These are phyloP conservation scores for Cerastoderma edule DNA, from an alignment of 2,888 invertebrate species.

Conservation along the genomic window DNA sequence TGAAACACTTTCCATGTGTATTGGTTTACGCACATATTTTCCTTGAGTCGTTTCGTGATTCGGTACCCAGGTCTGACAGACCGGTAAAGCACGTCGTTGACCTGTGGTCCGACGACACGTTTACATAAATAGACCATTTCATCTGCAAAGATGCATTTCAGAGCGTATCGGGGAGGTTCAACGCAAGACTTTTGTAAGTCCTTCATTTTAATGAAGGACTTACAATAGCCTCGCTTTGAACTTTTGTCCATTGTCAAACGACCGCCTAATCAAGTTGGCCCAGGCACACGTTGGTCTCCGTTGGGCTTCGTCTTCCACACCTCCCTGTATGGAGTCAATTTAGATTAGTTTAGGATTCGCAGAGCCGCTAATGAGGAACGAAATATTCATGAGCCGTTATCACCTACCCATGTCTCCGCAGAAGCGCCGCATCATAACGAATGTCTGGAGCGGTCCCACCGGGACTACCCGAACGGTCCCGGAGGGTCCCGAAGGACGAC, in stretches of 20 bases:
- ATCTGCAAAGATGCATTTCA: slow-evolving; percentile 9
- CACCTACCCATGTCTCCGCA: slow-evolving; percentile 39
- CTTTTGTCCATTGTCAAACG: slow-evolving; percentile 8
- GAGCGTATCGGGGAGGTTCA: no score
- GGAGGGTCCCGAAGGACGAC: slow-evolving; percentile 32
- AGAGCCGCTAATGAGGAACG: slow-evolving; percentile 49
- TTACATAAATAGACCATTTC: slow-evolving; percentile 33
- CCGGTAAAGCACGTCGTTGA: slow-evolving; percentile 9
- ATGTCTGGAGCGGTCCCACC: slow-evolving; percentile 33
- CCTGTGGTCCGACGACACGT: slow-evolving; percentile 12
- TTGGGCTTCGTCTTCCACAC: slow-evolving; percentile 37
- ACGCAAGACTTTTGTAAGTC: no score
- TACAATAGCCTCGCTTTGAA: no score
- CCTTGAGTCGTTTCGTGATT: not conserved
- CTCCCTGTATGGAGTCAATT: slow-evolving; percentile 53
- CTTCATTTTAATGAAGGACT: no score
- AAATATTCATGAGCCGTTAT: slow-evolving; percentile 56
- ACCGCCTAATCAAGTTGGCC: slow-evolving; percentile 9
- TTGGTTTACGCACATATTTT: not conserved
- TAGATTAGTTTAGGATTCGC: slow-evolving; percentile 56
- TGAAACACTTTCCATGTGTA: no score
- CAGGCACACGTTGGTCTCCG: slow-evolving; percentile 16
- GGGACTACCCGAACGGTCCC: slow-evolving; percentile 24
- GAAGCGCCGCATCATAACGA: slow-evolving; percentile 36
- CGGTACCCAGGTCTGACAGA: slow-evolving; percentile 10